Evolutionary conservation across 2,888 invertebrate species (phyloP), one percentile per base, ranked within the genome.

Genomic region (Acanthosoma haemorrhoidale): DNA sequence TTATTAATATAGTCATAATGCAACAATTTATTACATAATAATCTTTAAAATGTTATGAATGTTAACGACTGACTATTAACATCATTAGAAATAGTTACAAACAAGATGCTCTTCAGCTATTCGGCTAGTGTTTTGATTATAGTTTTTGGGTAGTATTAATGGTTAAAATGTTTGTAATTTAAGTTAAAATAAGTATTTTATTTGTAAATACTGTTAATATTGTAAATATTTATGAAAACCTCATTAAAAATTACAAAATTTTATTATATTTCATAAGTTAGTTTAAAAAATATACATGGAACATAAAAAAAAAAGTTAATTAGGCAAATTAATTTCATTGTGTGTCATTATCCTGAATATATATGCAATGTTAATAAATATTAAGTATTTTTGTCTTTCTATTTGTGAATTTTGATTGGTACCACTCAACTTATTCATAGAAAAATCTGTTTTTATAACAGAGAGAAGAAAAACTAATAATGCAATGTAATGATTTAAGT

Each of bases 201-300:
- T n/a, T 51, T 51, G 51, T 51, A 51, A 51, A 51, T 51, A 51
- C 25, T 51, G 51, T 51, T 25, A 51, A 29, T 51, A 51, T 51
- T 51, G 21, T 25, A 25, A 25, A 29, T 51, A 25, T 25, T 51
- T n/a, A 51, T 51, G 25, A 25, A 25, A 51, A n/a, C n/a, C n/a
- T n/a, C n/a, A n/a, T n/a, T n/a, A n/a, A n/a, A n/a, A n/a, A n/a
- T n/a, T n/a, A n/a, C n/a, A n/a, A n/a, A n/a, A n/a, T n/a, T n/a
- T n/a, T n/a, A n/a, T n/a, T n/a, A n/a, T n/a, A n/a, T n/a, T n/a
- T n/a, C n/a, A n/a, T n/a, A n/a, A n/a, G n/a, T n/a, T n/a, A n/a
- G n/a, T n/a, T n/a, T n/a, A n/a, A n/a, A n/a, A n/a, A n/a, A n/a
- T n/a, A n/a, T n/a, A n/a, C n/a, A n/a, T n/a, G n/a, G n/a, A 25